phyloP scores from a whole-genome alignment of 2,113 vertebrate genomes.

The Tiliqua scincoides region DNA sequence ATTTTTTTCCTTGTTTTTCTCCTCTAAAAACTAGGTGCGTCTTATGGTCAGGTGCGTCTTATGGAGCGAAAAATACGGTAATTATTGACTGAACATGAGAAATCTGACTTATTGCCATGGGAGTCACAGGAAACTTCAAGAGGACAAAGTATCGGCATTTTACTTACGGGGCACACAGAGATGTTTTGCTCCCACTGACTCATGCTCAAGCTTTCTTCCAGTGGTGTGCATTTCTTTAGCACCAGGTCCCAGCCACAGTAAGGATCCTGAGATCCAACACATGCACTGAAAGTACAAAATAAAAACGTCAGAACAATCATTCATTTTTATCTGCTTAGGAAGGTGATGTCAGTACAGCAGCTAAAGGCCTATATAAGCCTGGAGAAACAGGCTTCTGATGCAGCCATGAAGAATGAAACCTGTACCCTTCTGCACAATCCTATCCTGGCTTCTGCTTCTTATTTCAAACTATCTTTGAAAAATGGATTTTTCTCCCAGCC shows the following conservation, averaged over 20 bases:
- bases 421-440: no score
- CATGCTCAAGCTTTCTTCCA: slow-evolving; percentile 95
- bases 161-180: slow-evolving; percentile 90
- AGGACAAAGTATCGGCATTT: neutral
- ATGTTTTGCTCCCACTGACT: slow-evolving; percentile 96
- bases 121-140: neutral
- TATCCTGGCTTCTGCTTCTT: neutral
- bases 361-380: neutral
- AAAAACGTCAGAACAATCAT: slow-evolving; percentile 17
- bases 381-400: no score
- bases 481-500: neutral
- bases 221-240: slow-evolving; percentile 91
- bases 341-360: neutral
- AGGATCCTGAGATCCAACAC: slow-evolving; percentile 92
- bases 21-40: no score
- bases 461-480: fast-evolving
- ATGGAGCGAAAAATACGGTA: no score
- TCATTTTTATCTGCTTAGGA: neutral
- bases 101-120: neutral
- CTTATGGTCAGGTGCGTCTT: no score
- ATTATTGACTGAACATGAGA: neutral
- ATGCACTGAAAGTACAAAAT: slow-evolving; percentile 80
- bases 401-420: no score
- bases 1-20: no score
- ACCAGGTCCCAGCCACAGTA: slow-evolving; percentile 96